Conservation (phyloP, 2,888 invertebrate genomes). For the Polia nebulosa region DNA sequence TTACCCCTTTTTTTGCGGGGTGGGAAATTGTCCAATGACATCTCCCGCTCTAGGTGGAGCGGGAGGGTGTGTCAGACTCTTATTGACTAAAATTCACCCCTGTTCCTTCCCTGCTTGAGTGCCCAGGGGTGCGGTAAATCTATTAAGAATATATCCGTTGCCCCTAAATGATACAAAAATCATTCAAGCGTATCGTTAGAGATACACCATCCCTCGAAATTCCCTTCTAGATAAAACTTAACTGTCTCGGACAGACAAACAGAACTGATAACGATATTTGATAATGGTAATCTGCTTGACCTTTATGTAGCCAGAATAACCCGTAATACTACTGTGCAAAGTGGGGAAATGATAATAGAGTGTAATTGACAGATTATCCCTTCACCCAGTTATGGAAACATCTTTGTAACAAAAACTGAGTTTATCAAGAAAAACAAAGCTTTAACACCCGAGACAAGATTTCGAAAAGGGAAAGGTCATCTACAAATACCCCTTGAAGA, state of each 20-base stretch:
- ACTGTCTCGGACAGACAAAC: background rate
- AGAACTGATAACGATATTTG: slow-evolving; percentile 4
- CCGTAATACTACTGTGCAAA: background rate
- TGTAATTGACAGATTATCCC: background rate
- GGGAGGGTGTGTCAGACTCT: too few relatives aligned
- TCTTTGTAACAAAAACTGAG: slow-evolving; percentile 6
- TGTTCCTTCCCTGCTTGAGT: too few relatives aligned
- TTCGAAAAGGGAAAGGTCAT: background rate
- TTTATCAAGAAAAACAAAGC: background rate
- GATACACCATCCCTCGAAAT: background rate
- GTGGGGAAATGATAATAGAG: background rate
- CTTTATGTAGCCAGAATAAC: background rate
- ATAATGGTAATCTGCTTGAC: background rate
- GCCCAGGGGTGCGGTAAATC: too few relatives aligned
- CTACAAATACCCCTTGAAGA: background rate
- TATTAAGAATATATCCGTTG: too few relatives aligned
- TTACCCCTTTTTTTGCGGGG: too few relatives aligned
- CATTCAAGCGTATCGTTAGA: background rate
- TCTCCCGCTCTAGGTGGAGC: too few relatives aligned
- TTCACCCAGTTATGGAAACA: background rate
- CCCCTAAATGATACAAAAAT: slow-evolving; percentile 5
- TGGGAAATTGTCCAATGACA: too few relatives aligned
- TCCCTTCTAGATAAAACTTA: background rate
- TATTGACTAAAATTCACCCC: too few relatives aligned
- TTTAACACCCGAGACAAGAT: background rate